Conservation (phyloP, 2,888 invertebrate species). For the Drosophila neutralis region DNA sequence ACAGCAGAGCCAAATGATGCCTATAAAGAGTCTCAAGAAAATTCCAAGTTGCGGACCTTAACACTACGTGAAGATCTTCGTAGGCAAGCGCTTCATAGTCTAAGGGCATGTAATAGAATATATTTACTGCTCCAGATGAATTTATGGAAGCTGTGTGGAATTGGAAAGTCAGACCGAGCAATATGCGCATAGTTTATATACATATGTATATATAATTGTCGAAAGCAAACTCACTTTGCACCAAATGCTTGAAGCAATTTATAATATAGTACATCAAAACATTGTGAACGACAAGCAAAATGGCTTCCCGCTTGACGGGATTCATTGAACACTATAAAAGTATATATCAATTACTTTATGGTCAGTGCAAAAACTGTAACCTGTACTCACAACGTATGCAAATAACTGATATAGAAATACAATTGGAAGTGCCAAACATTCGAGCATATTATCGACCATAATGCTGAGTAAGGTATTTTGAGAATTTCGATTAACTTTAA, state of each 20-base stretch:
- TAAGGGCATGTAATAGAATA: slow-evolving; percentile 56
- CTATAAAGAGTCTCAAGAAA: slow-evolving; percentile 57
- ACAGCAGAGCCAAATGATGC: slow-evolving; percentile 54
- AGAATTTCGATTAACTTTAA: slow-evolving; percentile 13
- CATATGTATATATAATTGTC: neutral
- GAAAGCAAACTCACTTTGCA: slow-evolving; percentile 41
- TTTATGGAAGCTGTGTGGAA: slow-evolving; percentile 42
- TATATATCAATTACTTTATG: neutral
- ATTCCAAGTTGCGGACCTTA: slow-evolving; percentile 45
- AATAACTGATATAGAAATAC: slow-evolving; percentile 24
- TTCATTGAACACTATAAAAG: slow-evolving; percentile 35
- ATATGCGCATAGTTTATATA: neutral
- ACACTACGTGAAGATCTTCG: slow-evolving; percentile 41
- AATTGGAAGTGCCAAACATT: slow-evolving; percentile 36
- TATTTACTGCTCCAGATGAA: slow-evolving; percentile 50
- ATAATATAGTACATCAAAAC: slow-evolving; percentile 49
- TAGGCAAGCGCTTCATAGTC: slow-evolving; percentile 44
- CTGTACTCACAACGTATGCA: slow-evolving; percentile 33
- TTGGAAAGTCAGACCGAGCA: neutral
- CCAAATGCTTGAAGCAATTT: slow-evolving; percentile 60
- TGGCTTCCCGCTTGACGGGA: slow-evolving; percentile 47
- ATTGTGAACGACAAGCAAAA: slow-evolving; percentile 52
- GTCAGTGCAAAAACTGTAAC: neutral
- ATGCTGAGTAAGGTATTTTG: neutral
- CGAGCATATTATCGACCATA: slow-evolving; percentile 49